Evolutionary conservation across 2,797 vertebrate species (phyloP), one percentile per base, ranked within the genome.

Genomic region (Cygnus olor): DNA sequence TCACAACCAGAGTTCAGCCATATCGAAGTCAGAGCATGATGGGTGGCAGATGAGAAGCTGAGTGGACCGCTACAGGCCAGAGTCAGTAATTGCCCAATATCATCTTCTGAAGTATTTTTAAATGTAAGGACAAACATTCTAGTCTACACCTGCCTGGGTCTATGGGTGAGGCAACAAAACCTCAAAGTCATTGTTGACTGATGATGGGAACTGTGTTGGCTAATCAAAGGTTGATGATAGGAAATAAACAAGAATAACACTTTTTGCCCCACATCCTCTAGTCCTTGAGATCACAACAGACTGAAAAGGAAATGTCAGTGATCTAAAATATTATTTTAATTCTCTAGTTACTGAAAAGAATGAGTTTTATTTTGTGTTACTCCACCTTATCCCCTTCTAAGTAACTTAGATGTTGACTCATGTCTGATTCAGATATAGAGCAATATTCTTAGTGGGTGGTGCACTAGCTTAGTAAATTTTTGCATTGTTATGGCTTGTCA

Each of bases 361-460:
- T 49, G 13, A 76, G 10, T 3, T 91, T 87, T 80, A 17, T 63
- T 89, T 91, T 76, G 9, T 28, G 17, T 83, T 91, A 51, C 65
- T 9, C 10, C 30, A 76, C 22, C 15, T 71, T 91, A 64, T 42
- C 21, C 38, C 24, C 40, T 85, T 95, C 58, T 88, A 90, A 94
- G 80, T 63, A 80, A 44, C 73, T 88, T 65, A 81, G 42, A 81
- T 70, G 70, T 91, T 96, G 88, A 96, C 69, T 95, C 91, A 90
- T 32, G 77, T 69, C 86, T 96, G 85, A 92, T 93, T 93, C 92
- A 93, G 83, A 88, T 73, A 91, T 22, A 96, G 19, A 85, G 85
- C 57, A 91, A 81, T 89, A 96, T 85, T 91, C 71, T 76, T 32
- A 93, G 54, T 88, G 91, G 89, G 80, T 93, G 94, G 90, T 93